These are phyloP conservation scores for Labeo catla DNA, from an alignment of 2,113 vertebrate genomes.

Conservation along the genomic window DNA sequence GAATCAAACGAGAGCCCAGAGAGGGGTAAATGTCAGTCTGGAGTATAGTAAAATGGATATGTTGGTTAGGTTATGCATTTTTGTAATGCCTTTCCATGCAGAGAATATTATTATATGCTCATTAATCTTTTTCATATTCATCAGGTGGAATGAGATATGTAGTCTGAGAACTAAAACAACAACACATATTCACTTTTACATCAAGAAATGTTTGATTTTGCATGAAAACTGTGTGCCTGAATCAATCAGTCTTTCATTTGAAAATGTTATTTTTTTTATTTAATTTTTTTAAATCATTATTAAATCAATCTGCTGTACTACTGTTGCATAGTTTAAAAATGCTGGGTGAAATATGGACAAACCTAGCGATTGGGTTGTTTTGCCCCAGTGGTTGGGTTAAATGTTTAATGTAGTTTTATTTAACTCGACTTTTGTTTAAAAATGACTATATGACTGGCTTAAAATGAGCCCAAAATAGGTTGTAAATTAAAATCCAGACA, in stretches of 20 bases:
- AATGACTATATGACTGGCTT: no score
- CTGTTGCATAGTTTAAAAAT: no score
- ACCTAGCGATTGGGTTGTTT: no score
- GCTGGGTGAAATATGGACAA: no score
- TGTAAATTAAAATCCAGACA: no score
- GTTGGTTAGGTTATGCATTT: conserved; percentile 48
- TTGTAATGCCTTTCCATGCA: conserved; percentile 54
- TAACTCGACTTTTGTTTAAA: no score
- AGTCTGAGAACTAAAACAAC: not conserved
- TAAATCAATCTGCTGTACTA: no score
- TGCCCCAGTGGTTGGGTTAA: no score
- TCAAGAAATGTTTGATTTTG: not conserved
- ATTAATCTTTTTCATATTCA: conserved; percentile 29
- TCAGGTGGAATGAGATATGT: conserved; percentile 19
- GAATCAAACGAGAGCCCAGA: conserved; percentile 65
- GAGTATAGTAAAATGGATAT: conserved; percentile 48
- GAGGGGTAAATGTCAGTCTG: conserved; percentile 66
- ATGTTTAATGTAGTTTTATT: no score
- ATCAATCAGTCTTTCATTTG: not conserved
- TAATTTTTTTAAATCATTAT: no score
- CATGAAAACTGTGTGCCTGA: not conserved
- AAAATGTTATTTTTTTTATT: not conserved
- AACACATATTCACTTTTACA: not conserved
- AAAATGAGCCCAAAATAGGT: no score
- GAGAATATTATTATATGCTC: conserved; percentile 34